Conservation (phyloP, 2,797 vertebrate genomes). For the Thamnophis elegans region DNA sequence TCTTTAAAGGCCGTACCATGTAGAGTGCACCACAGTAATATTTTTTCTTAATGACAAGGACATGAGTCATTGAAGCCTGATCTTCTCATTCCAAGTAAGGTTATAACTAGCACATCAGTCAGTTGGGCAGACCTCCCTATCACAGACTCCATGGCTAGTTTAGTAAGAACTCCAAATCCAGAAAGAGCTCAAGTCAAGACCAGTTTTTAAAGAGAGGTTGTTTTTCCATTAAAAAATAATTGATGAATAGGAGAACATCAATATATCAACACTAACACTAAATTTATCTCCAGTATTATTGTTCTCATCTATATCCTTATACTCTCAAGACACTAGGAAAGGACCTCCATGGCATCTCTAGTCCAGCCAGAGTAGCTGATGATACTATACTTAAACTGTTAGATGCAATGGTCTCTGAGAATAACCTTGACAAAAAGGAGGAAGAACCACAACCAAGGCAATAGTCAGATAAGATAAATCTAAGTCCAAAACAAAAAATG, state of each 20-base stretch:
- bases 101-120: background rate
- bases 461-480: background rate
- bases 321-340: background rate
- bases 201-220: background rate
- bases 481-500: background rate
- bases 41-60: background rate
- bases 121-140: background rate
- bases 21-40: background rate
- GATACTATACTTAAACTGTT: background rate
- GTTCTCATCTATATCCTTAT: background rate
- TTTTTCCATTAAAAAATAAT: background rate
- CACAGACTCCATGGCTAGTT: background rate
- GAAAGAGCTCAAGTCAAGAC: background rate
- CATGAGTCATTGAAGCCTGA: background rate
- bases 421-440: background rate
- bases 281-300: background rate
- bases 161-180: background rate
- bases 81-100: background rate
- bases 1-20: background rate
- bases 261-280: background rate
- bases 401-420: background rate
- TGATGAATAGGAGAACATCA: background rate
- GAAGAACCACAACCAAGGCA: background rate
- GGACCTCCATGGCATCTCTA: background rate
- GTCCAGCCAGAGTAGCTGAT: background rate